These are phyloP conservation scores for Ceryle rudis DNA, from an alignment of 2,797 vertebrate genomes.

Conservation along the genomic window DNA sequence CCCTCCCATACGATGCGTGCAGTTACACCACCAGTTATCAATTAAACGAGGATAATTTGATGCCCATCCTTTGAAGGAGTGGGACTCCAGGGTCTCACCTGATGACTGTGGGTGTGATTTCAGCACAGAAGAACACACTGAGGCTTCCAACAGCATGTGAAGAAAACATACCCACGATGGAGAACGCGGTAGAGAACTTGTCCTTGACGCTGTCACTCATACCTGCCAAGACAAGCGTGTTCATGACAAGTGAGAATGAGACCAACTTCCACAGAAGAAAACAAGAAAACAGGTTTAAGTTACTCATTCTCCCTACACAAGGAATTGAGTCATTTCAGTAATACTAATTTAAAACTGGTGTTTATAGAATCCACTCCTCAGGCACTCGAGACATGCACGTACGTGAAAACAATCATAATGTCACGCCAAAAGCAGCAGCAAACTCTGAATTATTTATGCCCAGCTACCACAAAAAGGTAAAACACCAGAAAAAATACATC, in stretches of 20 bases:
- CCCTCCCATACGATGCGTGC: background rate
- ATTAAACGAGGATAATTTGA: background rate
- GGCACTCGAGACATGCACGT: background rate
- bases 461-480: background rate
- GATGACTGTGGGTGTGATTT: conserved; percentile 97
- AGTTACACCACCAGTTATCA: background rate
- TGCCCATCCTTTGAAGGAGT: rapidly evolving
- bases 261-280: background rate
- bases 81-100: conserved; percentile 79
- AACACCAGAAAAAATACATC: background rate
- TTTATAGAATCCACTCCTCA: background rate
- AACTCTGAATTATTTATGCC: background rate
- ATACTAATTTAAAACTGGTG: background rate
- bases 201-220: conserved; percentile 88
- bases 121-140: conserved; percentile 97
- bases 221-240: conserved; percentile 70
- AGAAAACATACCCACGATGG: conserved; percentile 98
- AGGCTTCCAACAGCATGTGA: conserved; percentile 95
- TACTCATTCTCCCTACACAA: background rate
- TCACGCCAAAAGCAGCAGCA: background rate
- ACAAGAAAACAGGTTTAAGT: background rate
- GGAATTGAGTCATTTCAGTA: background rate
- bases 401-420: rapidly evolving
- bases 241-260: background rate
- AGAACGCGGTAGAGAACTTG: conserved; percentile 92